phyloP scores from a whole-genome alignment of 2,888 invertebrate species.

The Cryptops parisi region DNA sequence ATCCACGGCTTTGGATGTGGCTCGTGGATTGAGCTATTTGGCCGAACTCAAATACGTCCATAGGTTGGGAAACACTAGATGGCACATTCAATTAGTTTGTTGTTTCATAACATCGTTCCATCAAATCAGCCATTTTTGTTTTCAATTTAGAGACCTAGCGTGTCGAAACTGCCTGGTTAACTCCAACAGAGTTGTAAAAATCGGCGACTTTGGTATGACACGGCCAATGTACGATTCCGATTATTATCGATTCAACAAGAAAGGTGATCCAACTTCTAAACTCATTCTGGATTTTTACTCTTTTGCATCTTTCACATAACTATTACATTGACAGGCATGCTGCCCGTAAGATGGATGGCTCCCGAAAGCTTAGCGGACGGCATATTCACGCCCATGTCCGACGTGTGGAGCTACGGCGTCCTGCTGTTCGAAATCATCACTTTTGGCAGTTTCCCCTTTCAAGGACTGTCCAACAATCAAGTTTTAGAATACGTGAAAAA shows the following conservation, averaged over 20 bases:
- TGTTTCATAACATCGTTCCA: too few species aligned
- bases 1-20: constrained; percentile 73
- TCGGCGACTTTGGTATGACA: constrained; percentile 87
- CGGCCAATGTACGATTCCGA: constrained; percentile 73
- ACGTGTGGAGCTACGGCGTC: constrained; percentile 83
- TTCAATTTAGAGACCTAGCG: constrained; percentile 53
- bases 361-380: constrained; percentile 72
- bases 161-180: constrained; percentile 64
- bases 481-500: constrained; percentile 64
- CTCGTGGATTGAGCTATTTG: constrained; percentile 68
- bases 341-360: constrained; percentile 87
- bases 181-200: constrained; percentile 52
- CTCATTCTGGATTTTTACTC: too few species aligned
- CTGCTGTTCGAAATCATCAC: constrained; percentile 68
- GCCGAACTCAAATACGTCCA: constrained; percentile 75
- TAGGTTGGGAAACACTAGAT: constrained; percentile 38
- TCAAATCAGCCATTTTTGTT: too few species aligned
- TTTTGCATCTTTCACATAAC: too few species aligned
- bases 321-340: constrained; percentile 40
- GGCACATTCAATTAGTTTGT: too few species aligned
- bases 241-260: constrained; percentile 75
- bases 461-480: constrained; percentile 69
- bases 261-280: constrained; percentile 39
- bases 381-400: constrained; percentile 68
- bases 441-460: constrained; percentile 81